These are phyloP conservation scores for Lutjanus argentimaculatus DNA, from an alignment of 2,797 vertebrate species.

Conservation along the genomic window DNA sequence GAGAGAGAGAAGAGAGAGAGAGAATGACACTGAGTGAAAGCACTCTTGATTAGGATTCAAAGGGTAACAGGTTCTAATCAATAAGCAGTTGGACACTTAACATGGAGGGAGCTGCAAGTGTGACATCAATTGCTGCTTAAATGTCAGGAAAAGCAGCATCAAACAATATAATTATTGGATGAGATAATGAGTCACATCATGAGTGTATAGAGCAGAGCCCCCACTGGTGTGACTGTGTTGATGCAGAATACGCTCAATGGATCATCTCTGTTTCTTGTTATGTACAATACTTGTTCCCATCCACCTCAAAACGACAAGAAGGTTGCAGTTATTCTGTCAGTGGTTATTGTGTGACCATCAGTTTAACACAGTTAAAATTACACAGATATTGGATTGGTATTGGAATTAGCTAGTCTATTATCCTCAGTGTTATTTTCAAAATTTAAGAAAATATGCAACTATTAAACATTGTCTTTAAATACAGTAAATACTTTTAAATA, in stretches of 20 bases:
- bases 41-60: constrained; percentile 43
- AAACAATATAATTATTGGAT: constrained; percentile 34
- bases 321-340: not conserved
- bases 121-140: constrained; percentile 46
- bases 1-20: constrained; percentile 8
- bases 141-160: constrained; percentile 40
- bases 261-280: not conserved
- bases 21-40: constrained; percentile 19
- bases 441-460: too few species aligned
- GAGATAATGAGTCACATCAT: constrained; percentile 16
- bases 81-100: constrained; percentile 34
- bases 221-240: constrained; percentile 3
- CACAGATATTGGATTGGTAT: too few species aligned
- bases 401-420: not conserved
- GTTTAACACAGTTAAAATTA: not conserved
- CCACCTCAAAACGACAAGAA: not conserved
- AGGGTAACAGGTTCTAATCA: constrained; percentile 49
- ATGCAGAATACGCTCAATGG: constrained; percentile 4
- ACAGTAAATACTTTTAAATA: too few species aligned
- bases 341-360: too few species aligned
- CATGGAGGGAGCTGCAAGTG: constrained; percentile 17
- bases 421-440: not conserved
- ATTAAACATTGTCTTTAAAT: too few species aligned
- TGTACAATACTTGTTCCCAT: not conserved
- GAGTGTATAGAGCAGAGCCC: not conserved